phyloP scores from a whole-genome alignment of 2,888 invertebrate genomes.

The Bombylius discolor region DNA sequence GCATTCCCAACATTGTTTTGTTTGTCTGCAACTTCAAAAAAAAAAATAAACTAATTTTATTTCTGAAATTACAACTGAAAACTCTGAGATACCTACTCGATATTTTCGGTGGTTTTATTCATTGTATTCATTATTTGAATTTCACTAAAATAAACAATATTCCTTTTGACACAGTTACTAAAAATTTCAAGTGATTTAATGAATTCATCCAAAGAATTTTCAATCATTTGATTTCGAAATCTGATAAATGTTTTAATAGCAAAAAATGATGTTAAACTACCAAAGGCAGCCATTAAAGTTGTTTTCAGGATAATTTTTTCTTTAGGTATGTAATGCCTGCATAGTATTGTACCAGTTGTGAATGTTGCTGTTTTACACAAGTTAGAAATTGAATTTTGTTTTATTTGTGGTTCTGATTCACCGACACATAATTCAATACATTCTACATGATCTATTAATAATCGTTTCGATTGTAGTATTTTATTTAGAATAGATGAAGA shows the following conservation, averaged over 20 bases:
- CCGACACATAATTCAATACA: slow-evolving; percentile 25
- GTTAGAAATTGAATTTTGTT: not conserved
- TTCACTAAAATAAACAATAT: slow-evolving; percentile 34
- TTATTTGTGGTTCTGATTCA: not conserved
- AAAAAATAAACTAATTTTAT: not conserved
- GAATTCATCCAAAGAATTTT: slow-evolving; percentile 27
- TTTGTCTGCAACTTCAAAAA: slow-evolving; percentile 26
- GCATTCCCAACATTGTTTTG: slow-evolving; percentile 33
- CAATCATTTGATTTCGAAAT: slow-evolving; percentile 29
- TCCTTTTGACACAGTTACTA: slow-evolving; percentile 31
- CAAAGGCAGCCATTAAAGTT: not conserved
- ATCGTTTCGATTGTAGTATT: slow-evolving; percentile 31
- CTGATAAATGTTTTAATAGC: slow-evolving; percentile 26
- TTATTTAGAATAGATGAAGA: slow-evolving; percentile 19
- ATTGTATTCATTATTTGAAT: slow-evolving; percentile 24
- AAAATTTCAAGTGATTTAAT: slow-evolving; percentile 30
- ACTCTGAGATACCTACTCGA: slow-evolving; percentile 22
- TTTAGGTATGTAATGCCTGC: not conserved
- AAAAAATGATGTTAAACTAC: slow-evolving; percentile 26
- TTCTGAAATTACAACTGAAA: no score
- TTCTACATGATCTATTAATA: slow-evolving; percentile 34
- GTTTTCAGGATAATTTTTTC: not conserved
- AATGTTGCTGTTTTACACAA: not conserved
- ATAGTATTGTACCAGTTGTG: not conserved
- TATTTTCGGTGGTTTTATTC: slow-evolving; percentile 26